Evolutionary conservation across 2,888 invertebrate genomes (phyloP).

Genomic region (Blastobasis adustella): DNA sequence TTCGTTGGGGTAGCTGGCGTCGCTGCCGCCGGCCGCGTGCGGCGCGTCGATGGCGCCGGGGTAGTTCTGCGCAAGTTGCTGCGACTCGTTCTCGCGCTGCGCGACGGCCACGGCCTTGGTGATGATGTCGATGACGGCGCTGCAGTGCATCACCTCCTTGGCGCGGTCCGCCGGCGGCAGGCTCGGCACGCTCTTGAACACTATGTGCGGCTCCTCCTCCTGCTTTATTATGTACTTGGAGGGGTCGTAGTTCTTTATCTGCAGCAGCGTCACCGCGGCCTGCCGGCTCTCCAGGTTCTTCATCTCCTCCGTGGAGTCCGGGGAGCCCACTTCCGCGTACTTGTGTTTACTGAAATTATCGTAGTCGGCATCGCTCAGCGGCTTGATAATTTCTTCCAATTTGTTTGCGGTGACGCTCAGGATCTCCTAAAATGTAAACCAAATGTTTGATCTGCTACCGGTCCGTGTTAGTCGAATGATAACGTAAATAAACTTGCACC

Average conservation of each 20-base stretch:
- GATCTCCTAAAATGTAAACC: conserved; percentile 71
- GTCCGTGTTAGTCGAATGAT: conserved; percentile 46
- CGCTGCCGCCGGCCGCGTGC: conserved; percentile 30
- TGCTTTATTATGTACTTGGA: conserved; percentile 59
- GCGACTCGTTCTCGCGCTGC: conserved; percentile 65
- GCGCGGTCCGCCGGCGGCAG: conserved; percentile 72
- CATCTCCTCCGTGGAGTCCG: conserved; percentile 71
- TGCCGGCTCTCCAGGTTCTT: conserved; percentile 69
- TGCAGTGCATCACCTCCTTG: conserved; percentile 69
- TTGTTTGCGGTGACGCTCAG: conserved; percentile 73
- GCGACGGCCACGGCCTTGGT: conserved; percentile 70
- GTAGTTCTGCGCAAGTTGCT: conserved; percentile 52
- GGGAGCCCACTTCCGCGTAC: conserved; percentile 62
- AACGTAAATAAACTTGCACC: conserved; percentile 51
- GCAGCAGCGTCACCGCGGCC: conserved; percentile 67
- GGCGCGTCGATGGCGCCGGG: conserved; percentile 48
- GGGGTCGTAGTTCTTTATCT: conserved; percentile 70
- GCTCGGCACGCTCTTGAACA: conserved; percentile 74
- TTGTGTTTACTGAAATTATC: conserved; percentile 47
- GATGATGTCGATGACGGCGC: conserved; percentile 69
- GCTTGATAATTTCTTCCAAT: conserved; percentile 74
- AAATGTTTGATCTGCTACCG: conserved; percentile 43
- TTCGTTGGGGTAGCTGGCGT: conserved; percentile 43
- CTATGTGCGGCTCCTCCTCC: conserved; percentile 70
- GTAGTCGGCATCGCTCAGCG: conserved; percentile 52